These are phyloP conservation scores for Cephalopachus bancanus DNA, from an alignment of 2,797 vertebrate species.

Conservation along the genomic window DNA sequence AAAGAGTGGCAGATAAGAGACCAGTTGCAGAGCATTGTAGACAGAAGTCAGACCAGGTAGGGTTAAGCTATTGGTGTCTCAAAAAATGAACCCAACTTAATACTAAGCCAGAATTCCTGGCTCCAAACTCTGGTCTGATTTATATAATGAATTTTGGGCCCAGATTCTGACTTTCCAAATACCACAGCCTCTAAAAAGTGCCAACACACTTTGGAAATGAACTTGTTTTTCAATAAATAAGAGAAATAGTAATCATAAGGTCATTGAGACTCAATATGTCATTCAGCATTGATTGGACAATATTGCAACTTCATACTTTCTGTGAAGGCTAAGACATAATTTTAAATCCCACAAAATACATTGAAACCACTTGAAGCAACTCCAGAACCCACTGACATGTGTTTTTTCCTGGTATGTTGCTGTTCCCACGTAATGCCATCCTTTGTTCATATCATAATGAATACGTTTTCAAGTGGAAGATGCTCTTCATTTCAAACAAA, in stretches of 20 bases:
- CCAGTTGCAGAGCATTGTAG: neutral
- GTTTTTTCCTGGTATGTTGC: neutral
- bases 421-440: conserved; percentile 90
- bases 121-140: neutral
- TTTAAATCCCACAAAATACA: neutral
- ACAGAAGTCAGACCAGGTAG: too few relatives aligned
- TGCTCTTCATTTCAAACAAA: conserved; percentile 80
- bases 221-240: neutral
- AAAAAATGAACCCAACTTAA: neutral
- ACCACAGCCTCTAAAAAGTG: neutral
- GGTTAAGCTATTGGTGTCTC: neutral
- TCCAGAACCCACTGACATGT: neutral
- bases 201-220: neutral
- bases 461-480: conserved; percentile 90
- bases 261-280: neutral
- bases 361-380: neutral
- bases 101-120: neutral
- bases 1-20: too few relatives aligned
- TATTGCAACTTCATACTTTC: neutral
- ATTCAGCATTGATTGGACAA: neutral
- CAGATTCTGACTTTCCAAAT: neutral
- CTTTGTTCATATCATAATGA: conserved; percentile 88
- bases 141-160: neutral
- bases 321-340: neutral
- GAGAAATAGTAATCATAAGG: neutral